Evolutionary conservation across 1,140 invertebrate species (phyloP).

Genomic region (Laupala kohalensis): DNA sequence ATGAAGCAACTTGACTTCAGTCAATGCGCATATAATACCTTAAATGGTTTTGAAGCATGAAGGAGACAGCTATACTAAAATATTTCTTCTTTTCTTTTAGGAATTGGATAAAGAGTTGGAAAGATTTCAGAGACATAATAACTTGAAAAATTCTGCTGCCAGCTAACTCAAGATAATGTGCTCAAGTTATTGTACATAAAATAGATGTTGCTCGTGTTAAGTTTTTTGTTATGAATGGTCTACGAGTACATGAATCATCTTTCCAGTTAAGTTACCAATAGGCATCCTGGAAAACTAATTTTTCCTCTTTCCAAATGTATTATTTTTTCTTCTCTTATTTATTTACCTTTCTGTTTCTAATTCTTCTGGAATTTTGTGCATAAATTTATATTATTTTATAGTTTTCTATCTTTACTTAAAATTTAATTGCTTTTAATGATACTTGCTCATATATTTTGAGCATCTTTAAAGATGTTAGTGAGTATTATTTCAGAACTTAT

Average conservation of each 20-base stretch:
- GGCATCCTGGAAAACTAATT: not conserved
- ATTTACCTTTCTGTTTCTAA: not conserved
- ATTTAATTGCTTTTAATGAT: not conserved
- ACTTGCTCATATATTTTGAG: not conserved
- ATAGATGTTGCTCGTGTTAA: not conserved
- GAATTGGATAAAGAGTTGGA: not conserved
- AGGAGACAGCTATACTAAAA: not conserved
- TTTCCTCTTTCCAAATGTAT: not conserved
- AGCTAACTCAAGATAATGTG: not conserved
- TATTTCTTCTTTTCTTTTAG: not conserved
- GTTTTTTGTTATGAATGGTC: not conserved
- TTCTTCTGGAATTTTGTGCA: not conserved
- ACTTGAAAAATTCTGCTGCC: not conserved
- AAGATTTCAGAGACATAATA: not conserved
- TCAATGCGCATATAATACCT: too few species aligned
- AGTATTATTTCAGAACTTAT: not conserved
- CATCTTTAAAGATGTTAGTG: not conserved
- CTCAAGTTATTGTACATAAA: not conserved
- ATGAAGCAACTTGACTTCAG: too few species aligned
- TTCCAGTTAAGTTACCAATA: not conserved
- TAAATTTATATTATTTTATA: not conserved
- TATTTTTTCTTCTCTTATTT: not conserved
- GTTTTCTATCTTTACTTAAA: not conserved
- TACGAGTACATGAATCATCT: not conserved
- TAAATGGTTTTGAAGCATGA: too few species aligned